A percentile compares a stretch with the other conserved stretches of the same genome.
phyloP scores from a whole-genome alignment of 2,113 vertebrate genomes.

The Ptilorrhoa leucosticta region DNA sequence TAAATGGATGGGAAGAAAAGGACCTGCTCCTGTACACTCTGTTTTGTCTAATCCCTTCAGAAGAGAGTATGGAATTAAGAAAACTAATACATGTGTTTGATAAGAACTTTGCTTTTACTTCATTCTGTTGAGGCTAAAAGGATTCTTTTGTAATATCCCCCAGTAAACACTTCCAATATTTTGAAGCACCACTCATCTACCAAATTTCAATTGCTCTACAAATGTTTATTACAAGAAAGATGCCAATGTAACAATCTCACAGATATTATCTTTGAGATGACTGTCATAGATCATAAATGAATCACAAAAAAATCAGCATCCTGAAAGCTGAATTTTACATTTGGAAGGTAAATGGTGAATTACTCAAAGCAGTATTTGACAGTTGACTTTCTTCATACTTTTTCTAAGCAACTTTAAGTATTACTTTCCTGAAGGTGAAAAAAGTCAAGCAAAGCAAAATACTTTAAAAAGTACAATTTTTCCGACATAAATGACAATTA shows the following conservation, averaged over 20 bases:
- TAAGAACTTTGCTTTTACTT: background rate
- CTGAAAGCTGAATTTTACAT: background rate
- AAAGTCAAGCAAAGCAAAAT: background rate
- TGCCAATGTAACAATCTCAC: background rate
- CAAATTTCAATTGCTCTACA: background rate
- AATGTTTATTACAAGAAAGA: background rate
- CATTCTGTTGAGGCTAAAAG: background rate
- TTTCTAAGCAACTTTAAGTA: background rate
- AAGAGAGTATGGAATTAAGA: background rate
- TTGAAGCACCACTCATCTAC: background rate
- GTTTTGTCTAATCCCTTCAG: background rate
- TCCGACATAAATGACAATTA: background rate
- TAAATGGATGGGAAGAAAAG: background rate
- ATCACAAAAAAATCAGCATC: background rate
- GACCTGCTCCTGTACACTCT: background rate
- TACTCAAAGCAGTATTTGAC: background rate
- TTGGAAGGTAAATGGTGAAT: background rate
- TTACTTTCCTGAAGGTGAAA: background rate
- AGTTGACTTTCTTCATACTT: background rate
- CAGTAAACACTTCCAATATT: background rate
- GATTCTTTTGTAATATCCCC: background rate
- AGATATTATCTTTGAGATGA: background rate
- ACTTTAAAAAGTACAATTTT: background rate
- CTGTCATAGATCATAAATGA: background rate
- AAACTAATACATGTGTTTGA: background rate